A percentile compares a stretch with the other conserved stretches of the same genome.
Conservation (phyloP, 2,888 invertebrate species). For the Eucera pruinosa region DNA sequence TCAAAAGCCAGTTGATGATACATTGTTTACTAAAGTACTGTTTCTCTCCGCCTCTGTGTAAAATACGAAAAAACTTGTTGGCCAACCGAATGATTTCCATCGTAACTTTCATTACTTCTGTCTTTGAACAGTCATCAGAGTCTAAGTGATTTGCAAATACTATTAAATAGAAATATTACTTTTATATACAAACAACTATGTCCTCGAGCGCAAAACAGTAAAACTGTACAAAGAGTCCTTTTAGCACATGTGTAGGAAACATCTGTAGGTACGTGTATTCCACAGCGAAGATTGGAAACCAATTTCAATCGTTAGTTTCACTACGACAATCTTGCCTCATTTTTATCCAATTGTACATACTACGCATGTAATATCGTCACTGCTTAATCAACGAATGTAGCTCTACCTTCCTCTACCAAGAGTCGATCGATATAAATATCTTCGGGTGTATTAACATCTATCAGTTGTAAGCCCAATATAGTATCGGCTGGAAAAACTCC, state of each 20-base stretch:
- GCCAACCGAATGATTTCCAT: no score
- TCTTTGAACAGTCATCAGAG: background rate
- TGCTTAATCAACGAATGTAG: slow-evolving; percentile 73
- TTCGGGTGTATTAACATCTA: slow-evolving; percentile 89
- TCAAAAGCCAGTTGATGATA: no score
- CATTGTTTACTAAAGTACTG: no score
- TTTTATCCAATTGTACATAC: background rate
- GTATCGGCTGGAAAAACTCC: slow-evolving; percentile 87
- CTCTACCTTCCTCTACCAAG: slow-evolving; percentile 88
- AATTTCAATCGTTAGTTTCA: background rate
- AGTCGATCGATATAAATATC: slow-evolving; percentile 89
- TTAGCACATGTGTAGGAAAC: slow-evolving; percentile 14
- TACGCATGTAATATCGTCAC: background rate
- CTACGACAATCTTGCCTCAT: background rate
- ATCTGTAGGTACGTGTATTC: background rate
- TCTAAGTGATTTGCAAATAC: background rate
- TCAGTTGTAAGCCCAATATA: slow-evolving; percentile 88
- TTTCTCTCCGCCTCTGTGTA: no score
- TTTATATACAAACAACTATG: slow-evolving; percentile 44
- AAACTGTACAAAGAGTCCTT: slow-evolving; percentile 22
- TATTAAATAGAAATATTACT: slow-evolving; percentile 34
- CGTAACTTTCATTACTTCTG: slow-evolving; percentile 4
- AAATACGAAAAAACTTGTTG: no score
- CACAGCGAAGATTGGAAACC: slow-evolving; percentile 4
- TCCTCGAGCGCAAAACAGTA: slow-evolving; percentile 13